Percentiles rank a stretch among this genome's conserved stretches.
These are phyloP conservation scores for Galerucella pusilla DNA, from an alignment of 2,888 invertebrate genomes.

Conservation along the genomic window DNA sequence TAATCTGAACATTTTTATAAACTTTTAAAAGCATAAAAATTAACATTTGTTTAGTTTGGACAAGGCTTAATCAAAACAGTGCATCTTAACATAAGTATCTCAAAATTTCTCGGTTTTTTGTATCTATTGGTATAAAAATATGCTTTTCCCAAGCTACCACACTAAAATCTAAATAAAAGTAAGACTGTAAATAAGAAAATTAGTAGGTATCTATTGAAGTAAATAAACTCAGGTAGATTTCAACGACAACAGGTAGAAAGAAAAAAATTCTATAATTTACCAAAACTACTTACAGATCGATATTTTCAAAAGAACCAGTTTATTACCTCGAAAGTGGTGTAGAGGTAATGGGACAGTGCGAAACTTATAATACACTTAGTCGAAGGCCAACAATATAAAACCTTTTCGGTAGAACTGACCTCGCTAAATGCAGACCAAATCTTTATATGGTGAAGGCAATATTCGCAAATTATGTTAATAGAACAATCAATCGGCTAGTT, in stretches of 20 bases:
- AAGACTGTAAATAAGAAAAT: background rate
- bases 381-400: background rate
- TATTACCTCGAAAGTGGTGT: background rate
- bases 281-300: background rate
- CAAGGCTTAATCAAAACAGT: too few relatives aligned
- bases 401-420: background rate
- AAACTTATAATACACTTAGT: background rate
- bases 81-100: too few relatives aligned
- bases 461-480: background rate
- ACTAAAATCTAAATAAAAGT: background rate
- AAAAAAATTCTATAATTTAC: background rate
- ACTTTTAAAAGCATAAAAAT: too few relatives aligned
- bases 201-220: background rate
- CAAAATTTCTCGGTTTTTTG: background rate
- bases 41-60: too few relatives aligned
- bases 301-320: slow-evolving; percentile 7
- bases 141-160: background rate
- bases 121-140: background rate
- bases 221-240: background rate
- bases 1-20: too few relatives aligned
- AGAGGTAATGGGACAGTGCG: background rate
- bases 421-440: background rate
- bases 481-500: background rate
- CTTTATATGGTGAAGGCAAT: slow-evolving; percentile 1
- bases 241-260: background rate